A percentile compares a stretch with the other conserved stretches of the same genome.
phyloP scores from a whole-genome alignment of 2,797 vertebrate species.

The Trachops cirrhosus region DNA sequence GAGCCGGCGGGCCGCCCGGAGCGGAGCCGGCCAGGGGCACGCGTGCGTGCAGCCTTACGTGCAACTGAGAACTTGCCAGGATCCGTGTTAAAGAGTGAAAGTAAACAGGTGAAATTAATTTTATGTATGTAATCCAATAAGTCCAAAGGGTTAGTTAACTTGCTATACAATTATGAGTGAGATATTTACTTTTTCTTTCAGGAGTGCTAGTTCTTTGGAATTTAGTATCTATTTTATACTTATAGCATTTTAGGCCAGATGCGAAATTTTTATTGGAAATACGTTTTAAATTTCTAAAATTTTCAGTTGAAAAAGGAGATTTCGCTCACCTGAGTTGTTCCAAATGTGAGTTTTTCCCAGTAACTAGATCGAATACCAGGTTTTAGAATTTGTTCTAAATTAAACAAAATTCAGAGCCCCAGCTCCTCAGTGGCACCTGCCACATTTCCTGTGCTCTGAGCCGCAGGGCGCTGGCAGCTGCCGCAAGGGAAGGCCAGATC shows the following conservation, averaged over 20 bases:
- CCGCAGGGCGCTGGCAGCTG: neutral
- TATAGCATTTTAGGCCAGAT: neutral
- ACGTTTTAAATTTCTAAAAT: neutral
- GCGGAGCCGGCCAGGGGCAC: neutral
- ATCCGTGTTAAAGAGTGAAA: neutral
- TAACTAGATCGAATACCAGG: neutral
- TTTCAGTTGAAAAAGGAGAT: neutral
- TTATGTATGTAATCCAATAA: neutral
- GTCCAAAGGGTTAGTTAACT: neutral
- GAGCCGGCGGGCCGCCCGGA: neutral
- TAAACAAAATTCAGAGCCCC: neutral
- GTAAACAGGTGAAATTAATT: neutral
- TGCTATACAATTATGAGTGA: neutral
- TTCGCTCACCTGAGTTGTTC: neutral
- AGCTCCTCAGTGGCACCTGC: neutral
- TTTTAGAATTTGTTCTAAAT: neutral
- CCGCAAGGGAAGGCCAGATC: accelerated
- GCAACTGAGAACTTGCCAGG: too few relatives aligned
- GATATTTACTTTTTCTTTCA: neutral
- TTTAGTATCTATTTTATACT: neutral
- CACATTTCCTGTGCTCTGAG: too few relatives aligned
- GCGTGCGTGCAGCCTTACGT: accelerated
- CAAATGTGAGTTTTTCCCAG: neutral
- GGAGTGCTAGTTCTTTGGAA: neutral
- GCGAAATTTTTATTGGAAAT: neutral